Percentiles rank a stretch among this genome's conserved stretches.
phyloP scores from a whole-genome alignment of 2,797 vertebrate genomes.

The Mionectes olivaceus region DNA sequence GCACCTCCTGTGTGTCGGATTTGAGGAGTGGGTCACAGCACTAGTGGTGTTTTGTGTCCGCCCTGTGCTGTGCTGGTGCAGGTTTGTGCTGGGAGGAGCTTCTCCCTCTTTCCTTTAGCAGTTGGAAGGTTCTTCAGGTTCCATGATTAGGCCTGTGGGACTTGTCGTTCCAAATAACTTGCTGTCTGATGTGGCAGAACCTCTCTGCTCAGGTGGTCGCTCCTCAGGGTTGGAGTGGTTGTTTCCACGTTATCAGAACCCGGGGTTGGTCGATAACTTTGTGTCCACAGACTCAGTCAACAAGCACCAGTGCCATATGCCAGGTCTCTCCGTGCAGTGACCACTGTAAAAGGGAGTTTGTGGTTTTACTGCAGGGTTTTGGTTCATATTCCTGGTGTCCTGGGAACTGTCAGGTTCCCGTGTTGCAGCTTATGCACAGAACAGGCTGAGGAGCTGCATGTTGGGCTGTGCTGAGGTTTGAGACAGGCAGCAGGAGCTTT shows the following conservation, averaged over 20 bases:
- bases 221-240: neutral
- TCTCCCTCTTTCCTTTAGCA: neutral
- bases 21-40: neutral
- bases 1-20: neutral
- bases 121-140: neutral
- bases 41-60: neutral
- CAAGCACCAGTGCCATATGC: accelerated
- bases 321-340: neutral
- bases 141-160: neutral
- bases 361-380: neutral
- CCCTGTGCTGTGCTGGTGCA: neutral
- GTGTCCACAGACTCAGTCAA: neutral
- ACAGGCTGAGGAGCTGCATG: neutral
- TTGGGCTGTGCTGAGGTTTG: neutral
- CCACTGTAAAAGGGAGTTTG: accelerated
- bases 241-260: neutral
- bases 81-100: neutral
- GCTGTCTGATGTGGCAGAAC: neutral
- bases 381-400: accelerated
- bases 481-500: neutral
- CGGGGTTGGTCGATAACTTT: neutral
- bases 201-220: neutral
- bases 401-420: neutral
- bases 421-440: accelerated
- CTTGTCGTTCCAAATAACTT: neutral